Evolutionary conservation across 2,888 invertebrate genomes (phyloP).

Genomic region (Ecdyonurus torrentis): DNA sequence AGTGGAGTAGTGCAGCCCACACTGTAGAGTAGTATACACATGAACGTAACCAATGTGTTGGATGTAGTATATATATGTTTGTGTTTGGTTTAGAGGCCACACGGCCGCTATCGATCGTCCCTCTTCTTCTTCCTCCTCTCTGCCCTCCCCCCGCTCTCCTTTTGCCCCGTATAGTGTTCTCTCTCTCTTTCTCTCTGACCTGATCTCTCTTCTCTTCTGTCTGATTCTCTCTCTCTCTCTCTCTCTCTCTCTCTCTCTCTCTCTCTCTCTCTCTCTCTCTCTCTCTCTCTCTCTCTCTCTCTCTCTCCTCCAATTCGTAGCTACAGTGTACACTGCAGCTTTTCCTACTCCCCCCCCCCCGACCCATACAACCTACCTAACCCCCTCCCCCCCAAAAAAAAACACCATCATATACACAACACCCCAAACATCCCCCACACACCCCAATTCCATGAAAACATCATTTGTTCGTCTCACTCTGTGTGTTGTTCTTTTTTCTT

Average conservation of each 20-base stretch:
- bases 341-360: no score
- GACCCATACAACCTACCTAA: background rate
- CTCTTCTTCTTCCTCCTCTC: background rate
- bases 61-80: background rate
- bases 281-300: background rate
- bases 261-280: background rate
- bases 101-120: background rate
- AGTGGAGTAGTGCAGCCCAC: background rate
- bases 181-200: constrained; percentile 1
- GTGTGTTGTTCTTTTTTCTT: no score
- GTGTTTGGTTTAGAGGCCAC: background rate
- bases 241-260: background rate
- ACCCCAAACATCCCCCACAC: no score
- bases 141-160: background rate
- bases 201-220: background rate
- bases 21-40: background rate
- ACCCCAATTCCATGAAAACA: no score
- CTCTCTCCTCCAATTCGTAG: background rate
- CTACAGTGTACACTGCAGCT: no score
- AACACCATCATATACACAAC: no score
- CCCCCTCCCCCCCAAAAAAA: no score
- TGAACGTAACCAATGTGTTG: background rate
- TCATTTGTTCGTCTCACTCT: no score
- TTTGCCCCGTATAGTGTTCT: no score
- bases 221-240: background rate